Percentiles rank a stretch among this genome's conserved stretches.
phyloP scores from a whole-genome alignment of 1,140 invertebrate species.

The Macrosteles quadrilineatus region DNA sequence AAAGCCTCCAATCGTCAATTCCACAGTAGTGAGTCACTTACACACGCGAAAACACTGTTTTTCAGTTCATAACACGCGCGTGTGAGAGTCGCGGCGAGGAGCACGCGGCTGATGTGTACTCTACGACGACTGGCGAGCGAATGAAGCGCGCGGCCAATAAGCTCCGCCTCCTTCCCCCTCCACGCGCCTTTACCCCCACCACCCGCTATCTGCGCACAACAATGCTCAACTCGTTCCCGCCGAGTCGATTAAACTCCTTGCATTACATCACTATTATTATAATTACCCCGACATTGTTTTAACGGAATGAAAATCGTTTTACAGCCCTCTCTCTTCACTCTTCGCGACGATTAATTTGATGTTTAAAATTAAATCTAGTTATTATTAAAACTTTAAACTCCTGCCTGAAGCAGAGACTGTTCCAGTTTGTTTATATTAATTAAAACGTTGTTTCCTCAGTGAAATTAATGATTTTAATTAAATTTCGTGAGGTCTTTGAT shows the following conservation, averaged over 20 bases:
- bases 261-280: constrained; percentile 33
- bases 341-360: constrained; percentile 15
- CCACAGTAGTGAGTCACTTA: constrained; percentile 19
- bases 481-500: constrained; percentile 2
- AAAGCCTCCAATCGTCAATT: constrained; percentile 30
- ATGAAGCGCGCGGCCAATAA: neutral
- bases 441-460: constrained; percentile 15
- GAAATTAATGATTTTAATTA: constrained; percentile 22
- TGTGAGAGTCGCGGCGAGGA: neutral
- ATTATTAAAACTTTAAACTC: constrained; percentile 16
- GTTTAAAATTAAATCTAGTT: constrained; percentile 18
- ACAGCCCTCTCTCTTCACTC: constrained; percentile 2
- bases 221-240: constrained; percentile 1
- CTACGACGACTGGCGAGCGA: neutral
- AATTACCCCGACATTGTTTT: constrained; percentile 28
- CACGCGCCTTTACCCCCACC: too few relatives aligned
- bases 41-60: constrained; percentile 1
- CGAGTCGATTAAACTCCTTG: constrained; percentile 25
- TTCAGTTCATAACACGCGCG: neutral
- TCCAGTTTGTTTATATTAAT: constrained; percentile 19
- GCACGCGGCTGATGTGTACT: neutral
- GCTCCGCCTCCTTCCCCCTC: neutral
- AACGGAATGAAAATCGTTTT: constrained; percentile 30
- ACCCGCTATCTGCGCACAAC: constrained; percentile 11
- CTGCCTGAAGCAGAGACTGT: neutral